Conservation (phyloP, 2,113 vertebrate species). For the Cephalopterus ornatus region DNA sequence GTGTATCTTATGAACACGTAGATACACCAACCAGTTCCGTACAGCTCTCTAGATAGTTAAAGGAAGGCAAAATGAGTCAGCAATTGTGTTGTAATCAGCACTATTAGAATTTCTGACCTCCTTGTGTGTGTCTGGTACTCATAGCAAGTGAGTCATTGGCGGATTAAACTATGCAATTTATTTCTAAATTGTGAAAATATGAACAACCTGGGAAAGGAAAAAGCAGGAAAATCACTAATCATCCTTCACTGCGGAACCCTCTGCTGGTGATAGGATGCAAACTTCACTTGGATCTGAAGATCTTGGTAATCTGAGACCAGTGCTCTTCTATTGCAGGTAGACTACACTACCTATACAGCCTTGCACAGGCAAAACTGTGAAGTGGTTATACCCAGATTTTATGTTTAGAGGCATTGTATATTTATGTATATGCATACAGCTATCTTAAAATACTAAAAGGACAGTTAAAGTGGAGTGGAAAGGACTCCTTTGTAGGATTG, state of each 20-base stretch:
- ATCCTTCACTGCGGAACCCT: background rate
- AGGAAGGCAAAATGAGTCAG: background rate
- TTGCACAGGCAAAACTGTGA: background rate
- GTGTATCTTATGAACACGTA: background rate
- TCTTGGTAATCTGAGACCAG: background rate
- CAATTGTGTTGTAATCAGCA: background rate
- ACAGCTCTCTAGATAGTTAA: background rate
- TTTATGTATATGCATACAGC: background rate
- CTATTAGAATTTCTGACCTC: background rate
- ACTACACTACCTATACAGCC: background rate
- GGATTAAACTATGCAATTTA: background rate
- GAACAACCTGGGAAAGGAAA: background rate
- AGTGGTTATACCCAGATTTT: background rate
- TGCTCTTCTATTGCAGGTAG: background rate
- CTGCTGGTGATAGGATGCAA: background rate
- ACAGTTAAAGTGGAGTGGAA: background rate
- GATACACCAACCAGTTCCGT: background rate
- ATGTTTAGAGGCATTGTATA: background rate
- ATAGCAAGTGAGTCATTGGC: background rate
- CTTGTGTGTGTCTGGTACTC: background rate
- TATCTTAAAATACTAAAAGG: background rate
- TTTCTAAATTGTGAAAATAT: background rate
- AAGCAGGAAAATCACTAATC: background rate
- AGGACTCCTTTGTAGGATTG: background rate
- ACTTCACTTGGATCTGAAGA: background rate